These are phyloP conservation scores for Bovichtus diacanthus DNA, from an alignment of 2,797 vertebrate genomes.

Conservation along the genomic window DNA sequence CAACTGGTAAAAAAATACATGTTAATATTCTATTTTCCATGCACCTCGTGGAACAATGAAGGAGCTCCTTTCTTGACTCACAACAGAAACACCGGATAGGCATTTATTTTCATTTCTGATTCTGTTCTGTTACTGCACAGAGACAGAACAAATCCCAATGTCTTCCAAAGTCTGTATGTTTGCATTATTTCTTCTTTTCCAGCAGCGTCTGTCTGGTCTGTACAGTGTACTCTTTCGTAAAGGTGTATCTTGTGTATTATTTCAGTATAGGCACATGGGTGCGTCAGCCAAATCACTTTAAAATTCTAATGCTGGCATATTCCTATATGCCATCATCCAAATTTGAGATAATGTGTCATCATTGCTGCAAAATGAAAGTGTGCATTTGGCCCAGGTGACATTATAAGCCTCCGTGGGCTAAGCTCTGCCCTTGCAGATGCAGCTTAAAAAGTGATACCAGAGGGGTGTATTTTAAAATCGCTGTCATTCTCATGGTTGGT, in stretches of 20 bases:
- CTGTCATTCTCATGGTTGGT: conserved; percentile 20
- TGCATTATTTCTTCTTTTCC: conserved; percentile 5
- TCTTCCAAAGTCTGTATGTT: conserved; percentile 8
- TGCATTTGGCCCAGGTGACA: conserved; percentile 51
- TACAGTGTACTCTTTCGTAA: not conserved
- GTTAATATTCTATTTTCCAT: conserved; percentile 4
- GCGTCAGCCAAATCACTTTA: conserved; percentile 1
- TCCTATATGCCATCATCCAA: conserved; percentile 16
- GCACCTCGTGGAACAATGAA: conserved; percentile 2
- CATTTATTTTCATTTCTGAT: conserved; percentile 20
- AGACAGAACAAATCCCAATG: not conserved
- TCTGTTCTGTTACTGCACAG: conserved; percentile 8
- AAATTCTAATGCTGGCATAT: conserved; percentile 9
- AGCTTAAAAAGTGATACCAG: conserved; percentile 54
- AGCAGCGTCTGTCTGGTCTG: not conserved
- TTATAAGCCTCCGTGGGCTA: conserved; percentile 52
- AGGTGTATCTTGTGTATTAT: conserved; percentile 7
- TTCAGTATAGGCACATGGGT: not conserved
- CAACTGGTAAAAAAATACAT: conserved; percentile 21
- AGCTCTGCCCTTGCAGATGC: conserved; percentile 58
- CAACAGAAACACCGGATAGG: conserved; percentile 8
- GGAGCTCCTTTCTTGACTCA: conserved; percentile 23
- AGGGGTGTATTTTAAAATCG: conserved; percentile 38
- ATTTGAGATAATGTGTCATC: conserved; percentile 47
- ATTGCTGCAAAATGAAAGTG: conserved; percentile 43